Evolutionary conservation across 2,797 vertebrate species (phyloP).

Genomic region (Melanotaenia boesemani): DNA sequence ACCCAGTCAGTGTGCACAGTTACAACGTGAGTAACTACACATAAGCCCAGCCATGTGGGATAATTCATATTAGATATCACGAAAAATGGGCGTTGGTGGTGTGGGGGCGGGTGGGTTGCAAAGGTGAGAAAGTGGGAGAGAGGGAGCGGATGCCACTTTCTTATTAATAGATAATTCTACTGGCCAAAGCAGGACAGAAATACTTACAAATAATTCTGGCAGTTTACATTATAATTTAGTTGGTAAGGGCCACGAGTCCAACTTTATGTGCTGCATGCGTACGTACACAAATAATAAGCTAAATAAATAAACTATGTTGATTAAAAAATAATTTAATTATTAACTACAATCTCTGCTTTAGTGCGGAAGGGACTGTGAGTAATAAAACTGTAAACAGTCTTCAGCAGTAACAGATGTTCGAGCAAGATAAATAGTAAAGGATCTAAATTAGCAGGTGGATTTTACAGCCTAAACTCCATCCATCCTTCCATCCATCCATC

Average conservation of each 20-base stretch:
- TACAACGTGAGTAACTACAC: slow-evolving; percentile 4
- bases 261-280: background rate
- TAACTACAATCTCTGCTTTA: background rate
- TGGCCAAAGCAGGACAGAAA: background rate
- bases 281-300: background rate
- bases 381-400: background rate
- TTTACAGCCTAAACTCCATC: background rate
- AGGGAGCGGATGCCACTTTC: background rate
- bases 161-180: background rate
- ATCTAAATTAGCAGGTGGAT: background rate
- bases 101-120: background rate
- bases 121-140: background rate
- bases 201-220: background rate
- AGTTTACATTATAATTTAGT: background rate
- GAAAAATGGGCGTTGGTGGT: background rate
- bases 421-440: background rate
- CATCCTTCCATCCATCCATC: too few species aligned
- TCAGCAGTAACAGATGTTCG: background rate
- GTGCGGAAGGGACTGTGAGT: background rate
- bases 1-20: slow-evolving; percentile 19
- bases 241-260: too few species aligned
- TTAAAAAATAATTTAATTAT: background rate
- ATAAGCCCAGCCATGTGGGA: slow-evolving; percentile 10
- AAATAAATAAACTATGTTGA: background rate
- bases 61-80: slow-evolving; percentile 11